Evolutionary conservation across 2,797 vertebrate species (phyloP), one percentile per base, ranked within the genome.

Genomic region (Kryptopterus vitreolus): DNA sequence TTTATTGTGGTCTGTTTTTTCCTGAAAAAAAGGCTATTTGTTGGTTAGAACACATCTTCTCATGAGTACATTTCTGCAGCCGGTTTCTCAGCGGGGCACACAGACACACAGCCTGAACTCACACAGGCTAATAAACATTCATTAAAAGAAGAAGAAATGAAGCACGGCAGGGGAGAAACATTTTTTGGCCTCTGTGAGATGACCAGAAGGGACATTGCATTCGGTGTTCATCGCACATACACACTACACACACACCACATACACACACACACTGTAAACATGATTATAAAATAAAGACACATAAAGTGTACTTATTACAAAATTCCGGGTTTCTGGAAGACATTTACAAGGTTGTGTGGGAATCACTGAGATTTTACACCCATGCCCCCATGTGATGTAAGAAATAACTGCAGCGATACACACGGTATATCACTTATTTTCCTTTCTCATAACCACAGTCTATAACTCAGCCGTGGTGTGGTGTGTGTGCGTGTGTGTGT

Each of bases 181-280:
- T 84, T 81, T 79, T 87, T 31, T 82, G 79, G 81, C 82, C 80
- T 85, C 85, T 88, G 78, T 80, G 81, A 87, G 84, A 46, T 84
- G 35, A 87, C 89, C 88, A 87, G 85, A 84, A 91, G 89, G 88
- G 87, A 89, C 35, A 80, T 91, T 87, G 88, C 82, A 79, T 85
- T 89, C 86, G 88, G 86, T n/a, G 89, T 73, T 87, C 88, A 89
- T 76, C 89, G 63, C 38, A 26, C 10, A 12, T 9, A 52, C 8
- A 12, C 20, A 57, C 38, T n/a, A n/a, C 12, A 68, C 13, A 24
- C 43, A 48, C 65, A n/a, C n/a, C n/a, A n/a, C n/a, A n/a, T 13
- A 38, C 15, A 26, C 69, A 68, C 20, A 53, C 31, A 38, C 61
- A 31, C 46, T n/a, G 12, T 12, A 48, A 29, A 3, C 3, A 50